Conservation (phyloP, 2,113 vertebrate species). For the Pseudorasbora parva region DNA sequence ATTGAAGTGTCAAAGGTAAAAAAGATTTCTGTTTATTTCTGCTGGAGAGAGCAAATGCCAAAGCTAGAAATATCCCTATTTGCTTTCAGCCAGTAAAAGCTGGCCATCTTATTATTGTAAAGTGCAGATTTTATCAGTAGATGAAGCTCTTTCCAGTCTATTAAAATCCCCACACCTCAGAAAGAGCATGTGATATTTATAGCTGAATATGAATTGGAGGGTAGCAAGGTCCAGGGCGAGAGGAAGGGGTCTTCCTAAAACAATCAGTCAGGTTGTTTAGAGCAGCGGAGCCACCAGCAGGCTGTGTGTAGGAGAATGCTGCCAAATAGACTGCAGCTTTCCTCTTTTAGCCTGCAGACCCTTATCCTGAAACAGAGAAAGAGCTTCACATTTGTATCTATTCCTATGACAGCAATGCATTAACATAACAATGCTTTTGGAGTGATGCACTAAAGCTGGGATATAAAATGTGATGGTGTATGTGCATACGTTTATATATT, state of each 20-base stretch:
- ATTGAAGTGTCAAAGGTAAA: constrained; percentile 16
- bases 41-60: constrained; percentile 31
- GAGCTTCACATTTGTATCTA: constrained; percentile 24
- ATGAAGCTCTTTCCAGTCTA: constrained; percentile 33
- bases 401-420: constrained; percentile 16
- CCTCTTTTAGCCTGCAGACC: background rate
- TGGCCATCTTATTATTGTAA: background rate
- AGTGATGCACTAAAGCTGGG: background rate
- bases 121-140: constrained; percentile 26
- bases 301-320: constrained; percentile 18
- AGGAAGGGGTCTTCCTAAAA: constrained; percentile 40
- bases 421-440: background rate
- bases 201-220: constrained; percentile 20
- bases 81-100: constrained; percentile 8
- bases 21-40: constrained; percentile 24
- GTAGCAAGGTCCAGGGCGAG: background rate
- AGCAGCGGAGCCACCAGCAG: constrained; percentile 5
- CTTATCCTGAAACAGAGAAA: constrained; percentile 12
- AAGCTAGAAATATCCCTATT: constrained; percentile 39
- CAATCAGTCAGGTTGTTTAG: constrained; percentile 43
- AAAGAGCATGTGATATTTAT: constrained; percentile 56
- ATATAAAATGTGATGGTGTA: background rate
- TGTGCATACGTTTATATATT: too few species aligned
- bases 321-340: constrained; percentile 33
- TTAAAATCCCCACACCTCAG: constrained; percentile 38